These are phyloP conservation scores for Diploptera punctata DNA, from an alignment of 2,888 invertebrate genomes.

Conservation along the genomic window DNA sequence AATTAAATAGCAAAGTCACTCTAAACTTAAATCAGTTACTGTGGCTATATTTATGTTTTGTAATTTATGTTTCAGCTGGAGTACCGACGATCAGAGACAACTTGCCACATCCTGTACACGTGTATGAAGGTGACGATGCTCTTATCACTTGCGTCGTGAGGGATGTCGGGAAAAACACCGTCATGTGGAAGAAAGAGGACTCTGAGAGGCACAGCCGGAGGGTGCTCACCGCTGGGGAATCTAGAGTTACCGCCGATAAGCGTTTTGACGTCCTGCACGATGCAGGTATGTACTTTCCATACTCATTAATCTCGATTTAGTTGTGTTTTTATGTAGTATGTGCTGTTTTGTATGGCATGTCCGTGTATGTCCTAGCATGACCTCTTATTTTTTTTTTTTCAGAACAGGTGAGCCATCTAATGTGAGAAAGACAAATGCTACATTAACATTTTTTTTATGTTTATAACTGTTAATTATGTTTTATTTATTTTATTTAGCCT, in stretches of 20 bases:
- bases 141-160: conserved; percentile 81
- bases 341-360: too few relatives aligned
- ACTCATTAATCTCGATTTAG: neutral
- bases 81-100: conserved; percentile 57
- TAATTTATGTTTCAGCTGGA: conserved; percentile 28
- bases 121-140: conserved; percentile 77
- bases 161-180: conserved; percentile 72
- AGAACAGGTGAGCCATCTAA: too few relatives aligned
- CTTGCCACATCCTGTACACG: conserved; percentile 61
- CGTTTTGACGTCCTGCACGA: conserved; percentile 78
- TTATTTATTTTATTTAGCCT: too few relatives aligned
- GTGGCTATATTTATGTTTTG: too few relatives aligned
- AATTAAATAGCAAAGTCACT: too few relatives aligned
- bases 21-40: too few relatives aligned
- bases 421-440: too few relatives aligned
- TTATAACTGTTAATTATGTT: too few relatives aligned
- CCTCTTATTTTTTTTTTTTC: too few relatives aligned
- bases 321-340: too few relatives aligned
- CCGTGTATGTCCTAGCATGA: neutral
- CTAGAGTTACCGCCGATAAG: conserved; percentile 76
- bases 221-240: conserved; percentile 77
- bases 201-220: conserved; percentile 61
- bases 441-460: too few relatives aligned
- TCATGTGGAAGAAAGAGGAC: conserved; percentile 77
- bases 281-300: conserved; percentile 64